These are phyloP conservation scores for Armadillidium nasatum DNA, from an alignment of 1,140 invertebrate genomes.

Conservation along the genomic window DNA sequence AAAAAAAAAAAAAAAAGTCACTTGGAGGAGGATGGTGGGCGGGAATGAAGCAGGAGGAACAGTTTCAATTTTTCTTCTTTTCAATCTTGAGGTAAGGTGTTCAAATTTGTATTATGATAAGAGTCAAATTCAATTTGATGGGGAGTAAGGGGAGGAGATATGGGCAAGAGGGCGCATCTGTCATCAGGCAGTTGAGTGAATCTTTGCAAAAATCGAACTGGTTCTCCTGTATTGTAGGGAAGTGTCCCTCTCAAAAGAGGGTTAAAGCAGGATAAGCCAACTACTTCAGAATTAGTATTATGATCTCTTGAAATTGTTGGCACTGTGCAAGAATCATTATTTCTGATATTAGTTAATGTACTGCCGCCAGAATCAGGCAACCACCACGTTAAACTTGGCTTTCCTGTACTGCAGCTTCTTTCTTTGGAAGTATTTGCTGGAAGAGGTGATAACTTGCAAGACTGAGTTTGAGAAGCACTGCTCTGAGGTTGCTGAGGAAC, in stretches of 20 bases:
- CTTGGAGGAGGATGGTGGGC: too few relatives aligned
- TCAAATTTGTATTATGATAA: background rate
- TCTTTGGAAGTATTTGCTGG: background rate
- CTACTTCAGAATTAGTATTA: background rate
- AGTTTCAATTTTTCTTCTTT: too few relatives aligned
- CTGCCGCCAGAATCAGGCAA: background rate
- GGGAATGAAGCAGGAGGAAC: too few relatives aligned
- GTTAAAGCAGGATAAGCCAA: background rate
- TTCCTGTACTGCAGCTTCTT: background rate
- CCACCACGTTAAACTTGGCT: background rate
- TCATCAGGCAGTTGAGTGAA: background rate
- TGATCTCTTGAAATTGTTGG: background rate
- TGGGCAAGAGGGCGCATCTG: background rate
- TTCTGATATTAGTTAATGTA: background rate
- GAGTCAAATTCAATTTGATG: slow-evolving; percentile 4
- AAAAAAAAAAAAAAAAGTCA: too few relatives aligned
- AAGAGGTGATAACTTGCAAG: background rate
- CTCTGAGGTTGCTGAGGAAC: background rate
- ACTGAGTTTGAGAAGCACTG: background rate
- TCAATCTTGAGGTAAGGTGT: too few relatives aligned
- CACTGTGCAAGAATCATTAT: background rate
- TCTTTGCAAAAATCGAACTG: background rate
- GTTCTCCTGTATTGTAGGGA: background rate
- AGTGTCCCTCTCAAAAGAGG: background rate
- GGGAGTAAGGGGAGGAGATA: background rate